Percentiles rank a stretch among this genome's conserved stretches.
phyloP scores from a whole-genome alignment of 2,888 invertebrate species.

The Ochropacha duplaris region DNA sequence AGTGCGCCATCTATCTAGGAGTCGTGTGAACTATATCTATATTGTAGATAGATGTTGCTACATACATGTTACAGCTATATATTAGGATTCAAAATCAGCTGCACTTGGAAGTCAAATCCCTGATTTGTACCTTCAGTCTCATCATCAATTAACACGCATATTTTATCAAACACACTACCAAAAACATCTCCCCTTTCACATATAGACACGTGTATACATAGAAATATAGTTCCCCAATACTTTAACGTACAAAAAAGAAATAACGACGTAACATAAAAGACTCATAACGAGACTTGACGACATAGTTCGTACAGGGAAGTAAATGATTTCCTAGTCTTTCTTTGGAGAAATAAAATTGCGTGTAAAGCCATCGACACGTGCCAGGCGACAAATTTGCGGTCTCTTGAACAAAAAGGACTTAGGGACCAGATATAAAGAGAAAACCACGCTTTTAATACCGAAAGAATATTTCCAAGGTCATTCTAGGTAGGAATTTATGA shows the following conservation, averaged over 20 bases:
- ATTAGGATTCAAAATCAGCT: too few relatives aligned
- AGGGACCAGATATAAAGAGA: not conserved
- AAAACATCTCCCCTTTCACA: not conserved
- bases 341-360: not conserved
- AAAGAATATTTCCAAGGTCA: not conserved
- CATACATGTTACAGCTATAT: too few relatives aligned
- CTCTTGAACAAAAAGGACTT: not conserved
- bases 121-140: too few relatives aligned
- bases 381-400: not conserved
- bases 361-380: not conserved
- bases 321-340: slow-evolving; percentile 6
- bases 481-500: not conserved
- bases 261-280: slow-evolving; percentile 3
- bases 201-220: not conserved
- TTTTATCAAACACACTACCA: too few relatives aligned
- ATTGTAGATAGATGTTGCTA: too few relatives aligned
- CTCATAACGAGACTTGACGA: slow-evolving; percentile 3
- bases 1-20: too few relatives aligned
- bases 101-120: too few relatives aligned
- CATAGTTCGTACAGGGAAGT: not conserved
- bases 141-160: too few relatives aligned
- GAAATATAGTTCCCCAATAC: not conserved
- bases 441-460: not conserved
- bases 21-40: too few relatives aligned
- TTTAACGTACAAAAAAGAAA: not conserved